Evolutionary conservation across 1,140 invertebrate genomes (phyloP).

Genomic region (Pseudobourletiella spinata): DNA sequence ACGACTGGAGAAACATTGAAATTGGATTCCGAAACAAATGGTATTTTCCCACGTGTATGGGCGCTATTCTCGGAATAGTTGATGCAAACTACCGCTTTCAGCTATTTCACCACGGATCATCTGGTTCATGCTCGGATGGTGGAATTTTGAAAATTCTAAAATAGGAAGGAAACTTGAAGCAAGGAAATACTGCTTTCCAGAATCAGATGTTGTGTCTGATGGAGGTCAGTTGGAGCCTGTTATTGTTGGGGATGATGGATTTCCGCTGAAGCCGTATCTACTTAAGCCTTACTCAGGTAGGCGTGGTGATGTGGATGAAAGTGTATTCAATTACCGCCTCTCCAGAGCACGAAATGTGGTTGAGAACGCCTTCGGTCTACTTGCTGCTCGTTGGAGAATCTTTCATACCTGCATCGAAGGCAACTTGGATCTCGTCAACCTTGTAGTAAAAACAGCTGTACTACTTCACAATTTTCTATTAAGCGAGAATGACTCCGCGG

Average conservation of each 20-base stretch:
- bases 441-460: constrained; percentile 36
- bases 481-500: neutral
- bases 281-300: constrained; percentile 41
- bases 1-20: neutral
- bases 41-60: constrained; percentile 45
- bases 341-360: constrained; percentile 41
- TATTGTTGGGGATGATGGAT: constrained; percentile 37
- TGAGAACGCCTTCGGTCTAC: constrained; percentile 48
- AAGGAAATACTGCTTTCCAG: no score
- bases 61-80: constrained; percentile 44
- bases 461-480: constrained; percentile 38
- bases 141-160: constrained; percentile 1
- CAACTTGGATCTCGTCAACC: neutral
- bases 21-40: constrained; percentile 40
- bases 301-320: neutral
- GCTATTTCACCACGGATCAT: constrained; percentile 38
- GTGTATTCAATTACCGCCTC: constrained; percentile 24
- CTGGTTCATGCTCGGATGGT: constrained; percentile 39
- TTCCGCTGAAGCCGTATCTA: constrained; percentile 36
- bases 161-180: no score
- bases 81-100: constrained; percentile 40
- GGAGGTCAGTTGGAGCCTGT: no score
- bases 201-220: no score
- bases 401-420: constrained; percentile 11
- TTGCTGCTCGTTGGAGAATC: constrained; percentile 39